Evolutionary conservation across 2,797 vertebrate genomes (phyloP), one percentile per base, ranked within the genome.

Genomic region (Sebastiscus albofasciatus): DNA sequence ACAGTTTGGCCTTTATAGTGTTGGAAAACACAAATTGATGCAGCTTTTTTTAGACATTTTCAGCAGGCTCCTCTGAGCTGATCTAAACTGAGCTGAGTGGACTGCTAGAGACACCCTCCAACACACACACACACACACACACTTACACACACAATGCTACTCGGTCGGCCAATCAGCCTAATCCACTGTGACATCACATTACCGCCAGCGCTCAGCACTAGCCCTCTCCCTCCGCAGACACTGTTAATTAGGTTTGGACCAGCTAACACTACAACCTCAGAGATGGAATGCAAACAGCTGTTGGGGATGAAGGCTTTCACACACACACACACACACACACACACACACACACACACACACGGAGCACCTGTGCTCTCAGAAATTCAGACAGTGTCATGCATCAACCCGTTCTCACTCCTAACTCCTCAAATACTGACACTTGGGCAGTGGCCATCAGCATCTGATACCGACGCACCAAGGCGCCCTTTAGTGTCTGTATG

Each of bases 101-200:
- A 79, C 59, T 77, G 67, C 56, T 56, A 52, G 18, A 78, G 67
- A 77, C 67, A 77, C 33, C 4, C 14, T 1, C 9, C 18, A 34
- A 67, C 9, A 20, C 39, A 16, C 26, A 26, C 29, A 39, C 66
- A 59, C 36, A 60, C 31, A 39, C 56, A 54, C 39, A 54, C 54
- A 75, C 61, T 36, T 59, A 56, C 16, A 34, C 26, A 24, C n/a
- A 59, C 59, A 56, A 27, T 18, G 14, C 59, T 16, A 42, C 80
- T 71, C 77, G 2, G 79, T 71, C 72, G 54, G 74, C 70, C 83
- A 86, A 84, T 95, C 93, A 94, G 75, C 84, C 80, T 95, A 94
- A 95, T 94, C 90, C 89, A 85, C 91, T 92, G 90, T 93, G 94
- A 94, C 94, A 95, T 90, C 93, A 91, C 93, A 95, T 95, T 94